phyloP scores from a whole-genome alignment of 2,888 invertebrate genomes.

The Hofmannophila pseudospretella region DNA sequence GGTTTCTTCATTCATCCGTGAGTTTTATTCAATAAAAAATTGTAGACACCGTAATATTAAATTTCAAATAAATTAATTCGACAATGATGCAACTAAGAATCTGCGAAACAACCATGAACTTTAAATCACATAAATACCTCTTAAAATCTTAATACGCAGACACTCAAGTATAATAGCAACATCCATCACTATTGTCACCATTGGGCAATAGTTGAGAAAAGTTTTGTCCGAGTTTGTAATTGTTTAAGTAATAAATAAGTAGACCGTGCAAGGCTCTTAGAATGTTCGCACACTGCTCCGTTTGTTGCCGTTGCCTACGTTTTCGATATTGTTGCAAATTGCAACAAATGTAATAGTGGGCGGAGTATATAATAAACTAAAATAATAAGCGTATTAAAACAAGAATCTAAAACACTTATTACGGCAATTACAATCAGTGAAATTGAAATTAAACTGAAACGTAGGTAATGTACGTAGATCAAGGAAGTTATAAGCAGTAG shows the following conservation, averaged over 20 bases:
- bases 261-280: slow-evolving; percentile 27
- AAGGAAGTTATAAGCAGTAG: too few relatives aligned
- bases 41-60: background rate
- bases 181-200: background rate
- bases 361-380: too few relatives aligned
- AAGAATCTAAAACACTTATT: too few relatives aligned
- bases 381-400: too few relatives aligned
- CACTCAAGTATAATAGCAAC: background rate
- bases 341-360: too few relatives aligned
- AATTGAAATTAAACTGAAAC: too few relatives aligned
- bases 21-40: background rate
- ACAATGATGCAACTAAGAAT: too few relatives aligned
- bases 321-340: background rate
- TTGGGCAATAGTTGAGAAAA: slow-evolving; percentile 14
- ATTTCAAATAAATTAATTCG: background rate
- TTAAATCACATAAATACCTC: too few relatives aligned
- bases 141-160: too few relatives aligned
- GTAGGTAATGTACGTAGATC: too few relatives aligned
- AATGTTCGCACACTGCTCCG: slow-evolving; percentile 7
- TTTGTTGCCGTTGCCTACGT: slow-evolving; percentile 12
- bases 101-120: background rate
- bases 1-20: too few relatives aligned
- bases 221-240: slow-evolving; percentile 17
- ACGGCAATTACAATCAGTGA: too few relatives aligned
- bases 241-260: slow-evolving; percentile 31